These are phyloP conservation scores for Brachionus asplanchnoidis DNA, from an alignment of 1,140 invertebrate genomes.

Conservation along the genomic window DNA sequence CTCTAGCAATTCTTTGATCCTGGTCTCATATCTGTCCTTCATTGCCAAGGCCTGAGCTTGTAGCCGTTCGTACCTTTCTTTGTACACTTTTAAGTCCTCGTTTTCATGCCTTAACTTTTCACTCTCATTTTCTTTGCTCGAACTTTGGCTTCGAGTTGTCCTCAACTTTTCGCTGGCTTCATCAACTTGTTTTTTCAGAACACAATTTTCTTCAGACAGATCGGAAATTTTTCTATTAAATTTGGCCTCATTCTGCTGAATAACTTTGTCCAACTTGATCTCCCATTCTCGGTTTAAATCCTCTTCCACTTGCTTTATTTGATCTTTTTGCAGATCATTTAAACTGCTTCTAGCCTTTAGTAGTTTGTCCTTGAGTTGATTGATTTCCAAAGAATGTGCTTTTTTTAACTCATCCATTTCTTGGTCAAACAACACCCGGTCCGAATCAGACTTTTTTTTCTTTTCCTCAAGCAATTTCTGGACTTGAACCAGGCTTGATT, in stretches of 20 bases:
- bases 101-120: conserved; percentile 44
- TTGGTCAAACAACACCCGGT: conserved; percentile 49
- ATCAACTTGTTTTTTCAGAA: not conserved
- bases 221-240: conserved; percentile 47
- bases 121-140: conserved; percentile 47
- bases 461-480: conserved; percentile 47
- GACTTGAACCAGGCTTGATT: conserved; percentile 45
- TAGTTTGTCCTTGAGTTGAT: conserved; percentile 48
- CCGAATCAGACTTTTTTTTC: conserved; percentile 50
- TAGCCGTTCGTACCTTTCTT: conserved; percentile 50
- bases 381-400: conserved; percentile 49
- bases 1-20: conserved; percentile 49
- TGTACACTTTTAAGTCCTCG: conserved; percentile 42
- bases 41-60: conserved; percentile 48
- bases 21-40: conserved; percentile 52
- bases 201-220: conserved; percentile 50
- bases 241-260: conserved; percentile 49
- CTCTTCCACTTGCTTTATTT: conserved; percentile 50
- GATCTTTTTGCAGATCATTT: conserved; percentile 47
- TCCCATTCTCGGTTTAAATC: conserved; percentile 52
- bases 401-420: conserved; percentile 51
- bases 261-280: conserved; percentile 48
- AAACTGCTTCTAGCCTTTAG: conserved; percentile 48
- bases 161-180: not conserved
- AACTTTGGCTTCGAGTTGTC: conserved; percentile 46